These are phyloP conservation scores for Sturnira hondurensis DNA, from an alignment of 2,113 vertebrate genomes.

Conservation along the genomic window DNA sequence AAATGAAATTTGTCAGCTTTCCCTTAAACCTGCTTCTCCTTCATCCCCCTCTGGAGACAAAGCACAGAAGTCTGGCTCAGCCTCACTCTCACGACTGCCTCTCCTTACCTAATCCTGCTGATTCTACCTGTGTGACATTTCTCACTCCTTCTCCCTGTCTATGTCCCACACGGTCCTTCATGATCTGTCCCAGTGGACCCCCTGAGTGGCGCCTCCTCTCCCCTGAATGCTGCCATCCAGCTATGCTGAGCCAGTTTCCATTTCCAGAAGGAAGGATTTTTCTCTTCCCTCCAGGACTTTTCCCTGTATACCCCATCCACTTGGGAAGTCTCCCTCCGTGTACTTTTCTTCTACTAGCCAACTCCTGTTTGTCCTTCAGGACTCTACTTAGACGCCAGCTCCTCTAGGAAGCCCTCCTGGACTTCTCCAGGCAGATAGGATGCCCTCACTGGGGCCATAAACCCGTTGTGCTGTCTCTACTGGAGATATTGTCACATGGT, in stretches of 20 bases:
- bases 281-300: background rate
- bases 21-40: background rate
- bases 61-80: background rate
- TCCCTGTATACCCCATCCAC: background rate
- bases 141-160: background rate
- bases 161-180: background rate
- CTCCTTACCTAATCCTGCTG: background rate
- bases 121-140: background rate
- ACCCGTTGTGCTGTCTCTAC: background rate
- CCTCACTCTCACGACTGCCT: background rate
- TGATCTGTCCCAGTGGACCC: background rate
- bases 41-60: background rate
- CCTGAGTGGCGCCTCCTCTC: no score
- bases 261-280: background rate
- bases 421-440: background rate
- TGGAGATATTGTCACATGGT: background rate
- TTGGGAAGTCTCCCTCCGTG: accelerated
- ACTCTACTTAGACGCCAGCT: background rate
- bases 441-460: background rate
- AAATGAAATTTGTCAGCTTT: background rate
- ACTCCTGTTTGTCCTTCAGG: background rate
- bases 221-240: background rate
- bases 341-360: background rate
- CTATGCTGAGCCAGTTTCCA: background rate
- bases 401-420: background rate